Conservation (phyloP, 2,888 invertebrate species). For the Minunthozetes semirufus region DNA sequence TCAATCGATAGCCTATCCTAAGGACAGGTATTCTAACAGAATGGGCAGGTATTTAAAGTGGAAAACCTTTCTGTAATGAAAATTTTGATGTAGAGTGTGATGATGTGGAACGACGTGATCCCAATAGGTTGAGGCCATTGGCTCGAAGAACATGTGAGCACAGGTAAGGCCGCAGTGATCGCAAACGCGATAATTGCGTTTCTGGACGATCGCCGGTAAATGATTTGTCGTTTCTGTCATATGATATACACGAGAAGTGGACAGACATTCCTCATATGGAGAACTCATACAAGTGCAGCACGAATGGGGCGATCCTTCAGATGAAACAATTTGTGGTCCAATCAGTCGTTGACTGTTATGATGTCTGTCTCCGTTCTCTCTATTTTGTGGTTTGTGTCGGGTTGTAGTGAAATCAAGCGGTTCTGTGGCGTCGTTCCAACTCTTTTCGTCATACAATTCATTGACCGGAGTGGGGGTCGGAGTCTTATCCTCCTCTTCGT, state of each 20-base stretch:
- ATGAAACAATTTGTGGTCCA: background rate
- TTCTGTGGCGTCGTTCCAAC: conserved; percentile 4
- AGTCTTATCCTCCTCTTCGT: conserved; percentile 13
- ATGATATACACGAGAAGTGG: background rate
- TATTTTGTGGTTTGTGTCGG: background rate
- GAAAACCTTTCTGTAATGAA: conserved; percentile 27
- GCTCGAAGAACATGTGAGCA: conserved; percentile 18
- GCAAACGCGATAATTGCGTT: conserved; percentile 21
- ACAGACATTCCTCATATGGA: background rate
- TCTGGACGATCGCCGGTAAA: conserved; percentile 9
- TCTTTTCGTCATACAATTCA: background rate
- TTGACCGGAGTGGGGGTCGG: conserved; percentile 19
- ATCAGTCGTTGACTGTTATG: background rate
- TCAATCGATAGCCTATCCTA: background rate
- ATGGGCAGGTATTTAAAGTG: background rate
- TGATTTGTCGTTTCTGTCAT: background rate
- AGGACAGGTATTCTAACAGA: background rate
- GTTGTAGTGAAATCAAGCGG: background rate
- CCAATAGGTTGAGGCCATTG: conserved; percentile 17
- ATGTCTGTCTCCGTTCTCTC: background rate
- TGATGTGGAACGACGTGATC: conserved; percentile 26
- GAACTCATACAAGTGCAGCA: conserved; percentile 6
- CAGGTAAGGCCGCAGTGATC: conserved; percentile 6
- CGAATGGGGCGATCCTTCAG: background rate
- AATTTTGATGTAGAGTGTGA: conserved; percentile 12